Evolutionary conservation across 2,888 invertebrate species (phyloP), one percentile per base, ranked within the genome.

Genomic region (Andrena praecox): DNA sequence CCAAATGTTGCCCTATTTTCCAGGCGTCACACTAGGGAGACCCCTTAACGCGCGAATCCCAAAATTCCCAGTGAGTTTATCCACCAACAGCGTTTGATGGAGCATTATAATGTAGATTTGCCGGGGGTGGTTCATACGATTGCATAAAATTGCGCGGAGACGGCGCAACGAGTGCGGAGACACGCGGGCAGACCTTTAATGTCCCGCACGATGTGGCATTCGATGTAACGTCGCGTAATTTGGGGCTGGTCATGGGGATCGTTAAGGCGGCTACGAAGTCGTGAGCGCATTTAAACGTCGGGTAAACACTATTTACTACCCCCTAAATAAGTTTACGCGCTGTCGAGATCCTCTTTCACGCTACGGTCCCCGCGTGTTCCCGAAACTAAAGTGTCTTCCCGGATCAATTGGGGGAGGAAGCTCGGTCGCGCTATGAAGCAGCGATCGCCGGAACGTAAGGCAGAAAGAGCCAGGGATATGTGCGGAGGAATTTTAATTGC

Each of bases 261-360:
- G 87, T 90, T 90, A 90, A 90, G 89, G 86, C 84, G 80, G 84
- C 84, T 87, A 75, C 88, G 79, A 88, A 90, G 85, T 90, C 86
- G 87, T 86, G 84, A 80, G 84, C 84, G 83, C 87, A 90, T 90
- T 42, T 91, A 89, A 90, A 84, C 82, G 88, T 87, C 89, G 85
- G 89, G 90, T 90, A 91, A 91, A 91, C 89, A 90, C 89, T 90
- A 90, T 91, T 90, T 89, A 91, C 87, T 89, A 86, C 90, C 86
- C 87, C 78, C 84, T 88, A 89, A 91, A 91, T 89, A 91, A 91
- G 87, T 90, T 91, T 90, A 89, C 82, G 87, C 67, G 33, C 59
- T 54, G 62, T 56, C 67, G 70, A 62, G 66, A 27, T 67, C 42
- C 83, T 62, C 77, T 63, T 83, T 67, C 67, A 16, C 59, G 52